Percentiles rank a stretch among this genome's conserved stretches.
phyloP scores from a whole-genome alignment of 2,113 vertebrate genomes.

The Dicrurus megarhynchus region DNA sequence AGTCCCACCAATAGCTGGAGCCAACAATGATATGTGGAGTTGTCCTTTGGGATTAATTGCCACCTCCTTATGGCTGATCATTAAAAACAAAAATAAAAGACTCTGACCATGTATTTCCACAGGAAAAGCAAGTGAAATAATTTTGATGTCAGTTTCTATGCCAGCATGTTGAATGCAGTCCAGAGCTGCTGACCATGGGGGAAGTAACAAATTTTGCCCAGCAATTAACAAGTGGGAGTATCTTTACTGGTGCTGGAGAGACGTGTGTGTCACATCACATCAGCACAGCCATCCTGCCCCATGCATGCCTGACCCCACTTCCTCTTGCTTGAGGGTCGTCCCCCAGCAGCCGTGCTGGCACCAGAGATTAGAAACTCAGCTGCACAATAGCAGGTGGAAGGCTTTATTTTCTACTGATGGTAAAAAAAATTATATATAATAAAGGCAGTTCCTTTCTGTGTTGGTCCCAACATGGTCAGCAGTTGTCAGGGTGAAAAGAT shows the following conservation, averaged over 20 bases:
- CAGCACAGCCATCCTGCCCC: neutral
- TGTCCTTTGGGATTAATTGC: neutral
- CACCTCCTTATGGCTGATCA: neutral
- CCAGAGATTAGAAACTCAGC: constrained; percentile 26
- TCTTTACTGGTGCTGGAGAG: neutral
- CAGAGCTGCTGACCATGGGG: neutral
- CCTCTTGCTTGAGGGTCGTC: neutral
- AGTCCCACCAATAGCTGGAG: neutral
- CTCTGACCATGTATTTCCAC: neutral
- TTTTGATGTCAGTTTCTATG: neutral
- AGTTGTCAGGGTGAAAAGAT: neutral
- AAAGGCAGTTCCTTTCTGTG: neutral
- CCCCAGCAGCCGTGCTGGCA: neutral
- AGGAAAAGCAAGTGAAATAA: neutral
- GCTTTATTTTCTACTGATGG: neutral
- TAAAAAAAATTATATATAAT: neutral
- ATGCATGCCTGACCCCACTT: fast-evolving
- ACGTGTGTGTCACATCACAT: neutral
- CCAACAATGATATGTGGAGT: neutral
- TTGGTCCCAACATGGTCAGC: neutral
- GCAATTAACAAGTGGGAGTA: neutral
- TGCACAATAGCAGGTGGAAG: neutral
- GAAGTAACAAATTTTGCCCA: neutral
- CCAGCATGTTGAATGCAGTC: neutral
- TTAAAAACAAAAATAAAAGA: neutral